phyloP scores from a whole-genome alignment of 2,888 invertebrate species.

The Eilema depressum region DNA sequence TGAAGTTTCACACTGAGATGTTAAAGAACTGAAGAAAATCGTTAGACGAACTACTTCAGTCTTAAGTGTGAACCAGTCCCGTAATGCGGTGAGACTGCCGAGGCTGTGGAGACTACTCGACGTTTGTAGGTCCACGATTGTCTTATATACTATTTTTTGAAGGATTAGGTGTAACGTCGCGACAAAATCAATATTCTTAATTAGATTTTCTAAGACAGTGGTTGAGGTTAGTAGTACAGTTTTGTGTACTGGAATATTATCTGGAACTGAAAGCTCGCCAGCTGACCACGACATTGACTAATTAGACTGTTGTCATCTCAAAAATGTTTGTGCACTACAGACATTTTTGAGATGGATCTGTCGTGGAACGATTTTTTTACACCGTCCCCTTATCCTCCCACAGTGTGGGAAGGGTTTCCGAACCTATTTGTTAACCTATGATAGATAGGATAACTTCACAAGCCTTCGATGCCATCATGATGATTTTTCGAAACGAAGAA shows the following conservation, averaged over 20 bases:
- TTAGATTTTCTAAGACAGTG: slow-evolving; percentile 63
- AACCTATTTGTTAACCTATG: not conserved
- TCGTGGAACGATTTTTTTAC: not conserved
- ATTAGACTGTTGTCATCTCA: not conserved
- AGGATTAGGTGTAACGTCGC: slow-evolving; percentile 74
- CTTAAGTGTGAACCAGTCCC: slow-evolving; percentile 78
- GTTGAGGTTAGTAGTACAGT: slow-evolving; percentile 3
- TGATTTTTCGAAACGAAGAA: too few species aligned
- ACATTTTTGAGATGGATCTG: too few species aligned
- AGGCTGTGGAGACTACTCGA: slow-evolving; percentile 82
- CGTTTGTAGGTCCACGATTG: slow-evolving; percentile 47
- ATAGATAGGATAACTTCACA: too few species aligned
- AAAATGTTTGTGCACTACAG: not conserved
- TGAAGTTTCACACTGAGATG: slow-evolving; percentile 66
- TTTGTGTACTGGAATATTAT: not conserved
- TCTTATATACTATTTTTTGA: slow-evolving; percentile 75
- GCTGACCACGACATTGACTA: not conserved
- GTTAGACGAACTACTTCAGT: slow-evolving; percentile 86
- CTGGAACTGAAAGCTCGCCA: not conserved
- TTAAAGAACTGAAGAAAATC: slow-evolving; percentile 86
- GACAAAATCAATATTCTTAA: slow-evolving; percentile 83
- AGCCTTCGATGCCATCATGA: too few species aligned
- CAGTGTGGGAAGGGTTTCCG: not conserved
- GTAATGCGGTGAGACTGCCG: slow-evolving; percentile 68
- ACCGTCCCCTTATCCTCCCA: not conserved